Evolutionary conservation across 1,140 invertebrate species (phyloP), one percentile per base, ranked within the genome.

Genomic region (Mycetomoellerius zeteki): DNA sequence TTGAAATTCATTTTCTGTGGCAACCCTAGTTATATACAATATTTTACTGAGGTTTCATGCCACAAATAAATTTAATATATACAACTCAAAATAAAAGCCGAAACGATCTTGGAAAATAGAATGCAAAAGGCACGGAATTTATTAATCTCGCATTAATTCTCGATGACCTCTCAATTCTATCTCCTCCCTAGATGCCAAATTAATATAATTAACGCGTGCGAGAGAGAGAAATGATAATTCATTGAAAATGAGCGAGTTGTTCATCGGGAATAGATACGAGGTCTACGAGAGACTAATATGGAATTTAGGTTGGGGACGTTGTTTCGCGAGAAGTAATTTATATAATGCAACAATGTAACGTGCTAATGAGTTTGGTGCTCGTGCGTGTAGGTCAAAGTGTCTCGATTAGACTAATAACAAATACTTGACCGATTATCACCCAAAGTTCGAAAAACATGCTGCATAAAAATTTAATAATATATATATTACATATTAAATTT

Each of bases 271-370:
- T 12, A 67, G 76, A 80, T 16, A 50, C 60, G 43, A 52, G 43
- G n/a, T 52, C 43, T 80, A 67, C 7, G 27, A 78, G 27, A 67
- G 19, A 67, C 3, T 52, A 80, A 24, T 80, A 37, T 80, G 60
- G 62, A 80, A 67, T 80, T 80, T 80, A 19, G 54, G 54, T 76
- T 75, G 72, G 16, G 37, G 33, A 64, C 75, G 1, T 65, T 78
- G 47, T 65, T 78, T 78, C 19, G 24, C 43, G 60, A 65, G 43
- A 78, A 77, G 5, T 64, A 1, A 67, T 80, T 67, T 67, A 21
- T 50, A 67, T 67, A n/a, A 52, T 8, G 62, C 19, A 65, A 78
- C n/a, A 65, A 12, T 19, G 14, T 19, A 16, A 30, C 21, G 6
- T 21, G n/a, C 0, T 65, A 78, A 37, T 10, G 7, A 37, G 37